Conservation (phyloP, 2,113 vertebrate genomes). For the Propithecus coquereli region DNA sequence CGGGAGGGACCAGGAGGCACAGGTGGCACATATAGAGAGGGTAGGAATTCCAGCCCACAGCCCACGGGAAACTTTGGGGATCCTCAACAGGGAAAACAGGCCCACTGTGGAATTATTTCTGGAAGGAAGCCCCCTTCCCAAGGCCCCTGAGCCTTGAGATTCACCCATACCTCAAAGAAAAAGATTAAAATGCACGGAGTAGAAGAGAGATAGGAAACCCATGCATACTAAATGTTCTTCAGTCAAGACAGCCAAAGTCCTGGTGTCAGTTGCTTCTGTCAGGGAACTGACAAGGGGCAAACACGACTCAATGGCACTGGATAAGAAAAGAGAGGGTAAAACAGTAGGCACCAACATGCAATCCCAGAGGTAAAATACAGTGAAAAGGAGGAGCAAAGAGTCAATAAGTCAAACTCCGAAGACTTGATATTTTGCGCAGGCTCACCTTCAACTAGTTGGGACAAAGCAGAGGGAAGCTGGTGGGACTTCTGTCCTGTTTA, state of each 20-base stretch:
- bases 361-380: not conserved
- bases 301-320: not conserved
- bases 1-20: not conserved
- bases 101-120: not conserved
- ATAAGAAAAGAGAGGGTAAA: not conserved
- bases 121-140: not conserved
- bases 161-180: not conserved
- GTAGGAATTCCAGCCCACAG: not conserved
- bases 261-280: not conserved
- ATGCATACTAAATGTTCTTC: not conserved
- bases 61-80: not conserved
- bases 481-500: not conserved
- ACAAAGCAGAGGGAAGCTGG: not conserved
- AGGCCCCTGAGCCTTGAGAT: not conserved
- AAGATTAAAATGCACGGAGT: not conserved
- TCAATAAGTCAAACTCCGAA: not conserved
- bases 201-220: not conserved
- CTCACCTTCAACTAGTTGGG: not conserved
- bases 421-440: not conserved
- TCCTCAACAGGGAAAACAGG: not conserved
- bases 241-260: not conserved
- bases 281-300: not conserved
- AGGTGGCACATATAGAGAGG: rapidly evolving
- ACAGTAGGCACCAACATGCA: not conserved
- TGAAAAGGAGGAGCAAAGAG: rapidly evolving